phyloP scores from a whole-genome alignment of 1,140 invertebrate species.

The Araneus ventricosus region DNA sequence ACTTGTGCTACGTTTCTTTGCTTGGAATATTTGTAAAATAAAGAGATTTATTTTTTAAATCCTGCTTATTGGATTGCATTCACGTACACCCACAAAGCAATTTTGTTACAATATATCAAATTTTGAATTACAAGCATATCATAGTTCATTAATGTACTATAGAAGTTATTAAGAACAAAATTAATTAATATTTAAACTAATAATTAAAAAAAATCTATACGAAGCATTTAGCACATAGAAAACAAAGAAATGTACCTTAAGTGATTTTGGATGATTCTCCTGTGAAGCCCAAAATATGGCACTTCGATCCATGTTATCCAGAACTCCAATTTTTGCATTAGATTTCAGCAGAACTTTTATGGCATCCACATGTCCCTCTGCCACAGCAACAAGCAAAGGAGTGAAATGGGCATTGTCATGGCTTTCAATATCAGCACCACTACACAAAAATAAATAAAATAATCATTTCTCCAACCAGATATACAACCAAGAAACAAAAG shows the following conservation, averaged over 20 bases:
- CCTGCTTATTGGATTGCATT: too few species aligned
- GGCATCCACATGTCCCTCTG: constrained; percentile 79
- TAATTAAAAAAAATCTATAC: neutral
- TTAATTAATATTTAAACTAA: neutral
- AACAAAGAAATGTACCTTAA: constrained; percentile 77
- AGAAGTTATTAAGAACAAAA: neutral
- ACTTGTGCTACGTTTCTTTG: too few species aligned
- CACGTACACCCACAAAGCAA: too few species aligned
- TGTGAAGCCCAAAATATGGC: constrained; percentile 80
- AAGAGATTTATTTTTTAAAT: too few species aligned
- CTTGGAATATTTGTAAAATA: too few species aligned
- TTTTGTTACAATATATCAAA: too few species aligned
- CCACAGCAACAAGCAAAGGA: constrained; percentile 80
- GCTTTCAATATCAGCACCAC: constrained; percentile 79
- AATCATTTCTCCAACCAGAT: neutral
- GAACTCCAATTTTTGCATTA: constrained; percentile 78
- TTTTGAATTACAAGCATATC: too few species aligned
- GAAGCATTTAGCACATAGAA: neutral
- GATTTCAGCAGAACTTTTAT: constrained; percentile 79
- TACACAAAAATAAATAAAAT: constrained; percentile 73
- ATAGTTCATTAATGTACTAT: neutral
- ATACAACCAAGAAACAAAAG: too few species aligned
- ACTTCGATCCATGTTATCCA: constrained; percentile 81
- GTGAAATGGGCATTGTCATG: constrained; percentile 82
- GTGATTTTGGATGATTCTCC: constrained; percentile 79